phyloP scores from a whole-genome alignment of 2,888 invertebrate genomes.

The Hedya salicella region DNA sequence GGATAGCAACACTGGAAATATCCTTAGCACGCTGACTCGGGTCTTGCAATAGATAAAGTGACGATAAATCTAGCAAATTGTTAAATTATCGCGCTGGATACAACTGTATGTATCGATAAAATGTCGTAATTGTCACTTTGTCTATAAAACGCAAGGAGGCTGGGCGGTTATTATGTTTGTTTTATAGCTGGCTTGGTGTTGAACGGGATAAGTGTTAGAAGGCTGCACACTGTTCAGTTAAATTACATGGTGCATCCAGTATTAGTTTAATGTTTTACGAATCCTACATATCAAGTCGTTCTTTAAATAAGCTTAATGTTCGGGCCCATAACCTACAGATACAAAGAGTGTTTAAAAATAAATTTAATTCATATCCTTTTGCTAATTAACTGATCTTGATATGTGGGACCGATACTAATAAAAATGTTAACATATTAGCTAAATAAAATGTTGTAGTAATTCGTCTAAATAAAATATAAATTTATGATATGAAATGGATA shows the following conservation, averaged over 20 bases:
- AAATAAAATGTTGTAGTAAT: conserved; percentile 36
- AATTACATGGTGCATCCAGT: conserved; percentile 20
- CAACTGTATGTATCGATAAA: too few species aligned
- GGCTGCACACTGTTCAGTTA: conserved; percentile 7
- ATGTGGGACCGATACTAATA: conserved; percentile 22
- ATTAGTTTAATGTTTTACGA: conserved; percentile 34
- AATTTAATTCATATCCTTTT: neutral
- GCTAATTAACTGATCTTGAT: conserved; percentile 8
- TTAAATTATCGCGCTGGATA: neutral
- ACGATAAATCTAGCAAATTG: neutral
- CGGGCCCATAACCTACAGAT: neutral
- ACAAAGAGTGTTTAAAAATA: neutral
- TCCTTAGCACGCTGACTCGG: conserved; percentile 19
- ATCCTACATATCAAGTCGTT: conserved; percentile 27
- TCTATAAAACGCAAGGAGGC: conserved; percentile 12
- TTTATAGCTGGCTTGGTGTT: conserved; percentile 43
- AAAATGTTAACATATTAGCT: conserved; percentile 33
- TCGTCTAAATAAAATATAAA: conserved; percentile 32
- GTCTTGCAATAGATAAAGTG: conserved; percentile 29
- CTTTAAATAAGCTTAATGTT: neutral
- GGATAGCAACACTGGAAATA: neutral
- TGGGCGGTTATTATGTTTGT: conserved; percentile 36
- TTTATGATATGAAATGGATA: conserved; percentile 41
- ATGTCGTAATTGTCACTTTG: conserved; percentile 24
- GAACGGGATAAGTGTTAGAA: conserved; percentile 39